Evolutionary conservation across 2,113 vertebrate species (phyloP).

Genomic region (Corydoras maculifer): DNA sequence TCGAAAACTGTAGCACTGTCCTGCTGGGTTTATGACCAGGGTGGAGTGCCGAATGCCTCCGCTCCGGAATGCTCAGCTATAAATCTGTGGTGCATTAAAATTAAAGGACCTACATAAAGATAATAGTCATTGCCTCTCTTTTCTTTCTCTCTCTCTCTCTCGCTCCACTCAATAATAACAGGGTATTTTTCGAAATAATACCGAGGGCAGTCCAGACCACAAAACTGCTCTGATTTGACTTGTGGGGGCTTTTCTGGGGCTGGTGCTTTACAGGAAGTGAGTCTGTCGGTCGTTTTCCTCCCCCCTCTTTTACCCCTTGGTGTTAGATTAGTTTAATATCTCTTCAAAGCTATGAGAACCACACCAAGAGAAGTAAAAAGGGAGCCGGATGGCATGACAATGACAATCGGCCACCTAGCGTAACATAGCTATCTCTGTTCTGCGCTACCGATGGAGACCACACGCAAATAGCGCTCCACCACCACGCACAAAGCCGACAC

Average conservation of each 20-base stretch:
- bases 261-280: slow-evolving; percentile 62
- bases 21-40: slow-evolving; percentile 65
- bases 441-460: slow-evolving; percentile 54
- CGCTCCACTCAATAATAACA: slow-evolving; percentile 71
- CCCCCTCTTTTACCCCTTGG: slow-evolving; percentile 36
- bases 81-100: slow-evolving; percentile 79
- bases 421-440: slow-evolving; percentile 30
- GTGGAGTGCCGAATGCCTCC: slow-evolving; percentile 58
- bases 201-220: slow-evolving; percentile 67
- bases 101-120: slow-evolving; percentile 80
- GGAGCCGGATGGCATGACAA: slow-evolving; percentile 26
- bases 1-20: slow-evolving; percentile 54
- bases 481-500: slow-evolving; percentile 55
- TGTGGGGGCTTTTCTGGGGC: slow-evolving; percentile 56
- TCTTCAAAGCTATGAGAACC: slow-evolving; percentile 27
- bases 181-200: slow-evolving; percentile 77
- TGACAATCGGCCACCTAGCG: slow-evolving; percentile 30
- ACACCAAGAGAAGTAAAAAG: slow-evolving; percentile 37
- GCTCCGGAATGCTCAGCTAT: slow-evolving; percentile 72
- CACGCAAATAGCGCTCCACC: slow-evolving; percentile 44
- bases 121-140: slow-evolving; percentile 71
- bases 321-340: slow-evolving; percentile 49
- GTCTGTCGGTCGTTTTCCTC: slow-evolving; percentile 47
- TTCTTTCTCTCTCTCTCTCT: slow-evolving; percentile 49
- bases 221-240: slow-evolving; percentile 65